These are phyloP conservation scores for Homarus gammarus DNA, from an alignment of 2,888 invertebrate genomes.

Conservation along the genomic window DNA sequence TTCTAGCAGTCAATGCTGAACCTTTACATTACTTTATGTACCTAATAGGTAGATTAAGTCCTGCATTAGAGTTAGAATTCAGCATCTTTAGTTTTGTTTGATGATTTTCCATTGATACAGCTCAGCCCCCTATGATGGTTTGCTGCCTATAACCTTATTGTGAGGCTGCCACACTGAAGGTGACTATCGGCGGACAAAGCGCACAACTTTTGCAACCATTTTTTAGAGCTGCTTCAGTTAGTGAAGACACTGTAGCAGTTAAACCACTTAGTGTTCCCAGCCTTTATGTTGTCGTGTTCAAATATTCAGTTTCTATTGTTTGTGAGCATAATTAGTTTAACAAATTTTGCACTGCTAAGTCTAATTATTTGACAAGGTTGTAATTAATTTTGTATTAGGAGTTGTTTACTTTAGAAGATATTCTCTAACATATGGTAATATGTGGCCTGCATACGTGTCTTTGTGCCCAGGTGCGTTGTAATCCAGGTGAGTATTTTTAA, in stretches of 20 bases:
- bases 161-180: conserved; percentile 27
- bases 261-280: conserved; percentile 5
- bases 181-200: neutral
- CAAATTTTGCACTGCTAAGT: neutral
- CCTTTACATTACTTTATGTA: conserved; percentile 16
- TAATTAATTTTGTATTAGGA: neutral
- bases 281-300: neutral
- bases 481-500: neutral
- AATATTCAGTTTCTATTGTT: too few relatives aligned
- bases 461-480: neutral
- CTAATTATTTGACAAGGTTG: neutral
- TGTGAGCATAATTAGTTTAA: too few relatives aligned
- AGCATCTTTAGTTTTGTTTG: conserved; percentile 15
- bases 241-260: neutral
- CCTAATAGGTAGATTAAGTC: conserved; percentile 2
- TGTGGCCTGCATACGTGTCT: neutral
- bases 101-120: conserved; percentile 27
- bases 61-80: conserved; percentile 19
- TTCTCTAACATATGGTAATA: neutral
- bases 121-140: conserved; percentile 20
- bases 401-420: neutral
- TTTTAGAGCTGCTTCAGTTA: neutral
- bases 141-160: conserved; percentile 29
- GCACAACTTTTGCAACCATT: conserved; percentile 20
- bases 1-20: conserved; percentile 19